Evolutionary conservation across 1,140 invertebrate species (phyloP), one percentile per base, ranked within the genome.

Genomic region (Hycleus cichorii): DNA sequence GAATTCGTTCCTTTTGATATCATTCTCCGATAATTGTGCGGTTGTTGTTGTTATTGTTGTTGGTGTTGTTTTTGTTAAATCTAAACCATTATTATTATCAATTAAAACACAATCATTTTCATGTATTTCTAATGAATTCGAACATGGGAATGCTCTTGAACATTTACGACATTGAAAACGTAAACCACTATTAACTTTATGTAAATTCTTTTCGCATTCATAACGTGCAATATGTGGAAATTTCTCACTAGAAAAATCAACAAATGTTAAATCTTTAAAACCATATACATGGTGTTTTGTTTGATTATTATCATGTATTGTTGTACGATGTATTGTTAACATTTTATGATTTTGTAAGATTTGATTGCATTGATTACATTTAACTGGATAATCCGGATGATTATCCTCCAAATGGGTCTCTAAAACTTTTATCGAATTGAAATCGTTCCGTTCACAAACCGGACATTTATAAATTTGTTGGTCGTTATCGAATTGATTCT

Each of bases 161-260:
- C 90, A 93, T 55, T 82, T 78, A 39, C 80, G 77, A 69, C 91
- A 93, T 58, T 85, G 79, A 71, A 86, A 90, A 8, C 81, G 79
- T 44, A 85, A 79, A 11, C 76, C 76, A 3, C 79, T 81, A 5
- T 81, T 80, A 0, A 84, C 78, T 57, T 81, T 77, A 56, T 88
- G 84, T 1, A 83, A 57, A 51, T 82, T 84, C 44, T 83, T 76
- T 65, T 91, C 89, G 73, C 87, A 90, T 42, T 83, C 78, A 7
- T 81, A 79, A 55, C 85, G 81, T 0, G 88, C 85, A 46, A 91
- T 90, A 39, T 87, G 76, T 0, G 89, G 81, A 66, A 90, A 91
- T 69, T 91, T 91, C 45, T 81, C 78, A 26, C 80, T 83, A 0
- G 88, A 86, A 65, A 91, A 92, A 67, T 91, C 88, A 1, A 88